Evolutionary conservation across 2,797 vertebrate genomes (phyloP).

Genomic region (Lerista edwardsae): DNA sequence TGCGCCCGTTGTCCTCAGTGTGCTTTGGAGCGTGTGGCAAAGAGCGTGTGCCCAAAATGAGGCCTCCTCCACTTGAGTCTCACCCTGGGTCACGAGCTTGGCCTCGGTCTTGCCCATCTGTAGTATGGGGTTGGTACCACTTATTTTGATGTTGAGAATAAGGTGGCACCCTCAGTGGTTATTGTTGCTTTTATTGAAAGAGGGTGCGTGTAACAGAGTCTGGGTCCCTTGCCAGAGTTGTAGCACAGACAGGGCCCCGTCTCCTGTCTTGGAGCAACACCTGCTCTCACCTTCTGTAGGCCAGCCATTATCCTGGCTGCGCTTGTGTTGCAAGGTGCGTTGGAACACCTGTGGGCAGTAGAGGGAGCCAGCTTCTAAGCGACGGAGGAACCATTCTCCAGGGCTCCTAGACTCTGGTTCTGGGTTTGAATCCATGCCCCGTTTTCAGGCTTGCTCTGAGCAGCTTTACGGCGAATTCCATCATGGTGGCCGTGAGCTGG

Average conservation of each 20-base stretch:
- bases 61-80: too few relatives aligned
- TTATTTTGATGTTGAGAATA: too few relatives aligned
- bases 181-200: not conserved
- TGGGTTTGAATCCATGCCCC: not conserved
- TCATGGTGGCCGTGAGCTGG: not conserved
- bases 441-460: too few relatives aligned
- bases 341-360: not conserved
- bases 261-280: not conserved
- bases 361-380: slow-evolving; percentile 15
- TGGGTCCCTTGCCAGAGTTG: not conserved
- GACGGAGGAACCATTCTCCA: not conserved
- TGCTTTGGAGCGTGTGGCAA: not conserved
- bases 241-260: not conserved
- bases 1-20: not conserved
- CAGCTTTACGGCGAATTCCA: not conserved
- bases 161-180: too few relatives aligned
- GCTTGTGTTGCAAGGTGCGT: not conserved
- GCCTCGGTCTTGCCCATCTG: too few relatives aligned
- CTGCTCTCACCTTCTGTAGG: not conserved
- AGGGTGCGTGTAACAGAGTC: not conserved
- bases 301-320: not conserved
- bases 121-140: too few relatives aligned
- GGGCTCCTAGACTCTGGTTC: not conserved
- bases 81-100: too few relatives aligned
- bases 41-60: too few relatives aligned